phyloP scores from a whole-genome alignment of 2,797 vertebrate genomes.

The Dromococcyx pavoninus region DNA sequence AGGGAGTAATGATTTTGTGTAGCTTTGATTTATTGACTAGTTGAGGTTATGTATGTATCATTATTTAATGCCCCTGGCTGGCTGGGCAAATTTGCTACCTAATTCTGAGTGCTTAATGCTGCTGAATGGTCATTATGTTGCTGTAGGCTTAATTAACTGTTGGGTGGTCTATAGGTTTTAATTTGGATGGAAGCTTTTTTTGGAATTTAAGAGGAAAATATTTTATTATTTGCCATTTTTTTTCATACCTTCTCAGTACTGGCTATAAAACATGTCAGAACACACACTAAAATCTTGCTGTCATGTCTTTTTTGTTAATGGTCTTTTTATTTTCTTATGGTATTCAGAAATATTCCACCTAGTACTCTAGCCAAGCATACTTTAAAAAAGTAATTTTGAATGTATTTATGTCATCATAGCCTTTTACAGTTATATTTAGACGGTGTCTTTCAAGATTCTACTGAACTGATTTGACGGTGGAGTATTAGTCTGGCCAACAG shows the following conservation, averaged over 20 bases:
- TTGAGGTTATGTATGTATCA: background rate
- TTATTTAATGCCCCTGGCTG: slow-evolving; percentile 11
- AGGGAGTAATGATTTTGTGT: slow-evolving; percentile 11
- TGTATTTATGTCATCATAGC: background rate
- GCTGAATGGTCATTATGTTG: background rate
- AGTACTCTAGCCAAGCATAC: background rate
- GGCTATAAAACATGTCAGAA: background rate
- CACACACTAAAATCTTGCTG: background rate
- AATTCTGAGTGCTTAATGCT: background rate
- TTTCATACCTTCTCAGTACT: background rate
- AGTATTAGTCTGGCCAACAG: background rate
- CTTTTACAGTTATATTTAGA: background rate
- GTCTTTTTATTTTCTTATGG: background rate
- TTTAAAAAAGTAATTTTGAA: background rate
- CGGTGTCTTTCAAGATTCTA: background rate
- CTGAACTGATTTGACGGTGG: background rate
- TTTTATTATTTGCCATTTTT: background rate
- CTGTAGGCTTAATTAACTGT: slow-evolving; percentile 11
- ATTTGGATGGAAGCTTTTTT: background rate
- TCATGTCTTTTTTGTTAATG: background rate
- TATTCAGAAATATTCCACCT: background rate
- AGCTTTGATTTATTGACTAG: slow-evolving; percentile 34
- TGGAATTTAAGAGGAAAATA: background rate
- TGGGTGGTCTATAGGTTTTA: background rate
- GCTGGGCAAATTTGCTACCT: background rate